phyloP scores from a whole-genome alignment of 2,888 invertebrate genomes.

The Prosapia bicincta region DNA sequence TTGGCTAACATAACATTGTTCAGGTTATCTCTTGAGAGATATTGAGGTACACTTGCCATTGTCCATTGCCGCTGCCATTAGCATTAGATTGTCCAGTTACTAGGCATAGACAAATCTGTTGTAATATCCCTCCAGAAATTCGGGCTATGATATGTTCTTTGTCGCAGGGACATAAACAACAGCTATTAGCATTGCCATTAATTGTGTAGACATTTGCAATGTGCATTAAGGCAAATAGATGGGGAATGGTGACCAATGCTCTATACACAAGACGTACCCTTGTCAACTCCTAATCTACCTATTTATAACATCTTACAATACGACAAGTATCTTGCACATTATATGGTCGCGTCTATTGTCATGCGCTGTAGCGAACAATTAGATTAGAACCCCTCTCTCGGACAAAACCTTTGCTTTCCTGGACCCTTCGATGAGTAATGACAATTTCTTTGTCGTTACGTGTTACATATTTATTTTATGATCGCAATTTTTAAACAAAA shows the following conservation, averaged over 20 bases:
- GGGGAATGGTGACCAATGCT: not conserved
- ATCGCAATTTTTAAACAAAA: too few species aligned
- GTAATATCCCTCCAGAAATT: not conserved
- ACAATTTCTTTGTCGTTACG: too few species aligned
- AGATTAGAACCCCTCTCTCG: too few species aligned
- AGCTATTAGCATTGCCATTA: not conserved
- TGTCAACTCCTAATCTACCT: conserved; percentile 2
- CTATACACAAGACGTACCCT: not conserved
- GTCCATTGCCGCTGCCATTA: not conserved
- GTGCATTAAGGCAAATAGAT: not conserved
- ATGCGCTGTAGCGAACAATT: not conserved
- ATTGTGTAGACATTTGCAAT: not conserved
- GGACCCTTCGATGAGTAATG: too few species aligned
- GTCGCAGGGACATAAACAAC: not conserved
- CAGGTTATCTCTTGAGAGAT: too few species aligned
- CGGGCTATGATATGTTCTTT: not conserved
- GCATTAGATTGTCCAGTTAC: not conserved
- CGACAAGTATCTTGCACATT: not conserved
- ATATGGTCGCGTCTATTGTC: not conserved
- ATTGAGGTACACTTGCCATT: too few species aligned
- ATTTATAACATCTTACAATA: not conserved
- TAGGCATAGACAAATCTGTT: not conserved
- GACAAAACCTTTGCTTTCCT: too few species aligned
- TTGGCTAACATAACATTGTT: too few species aligned
- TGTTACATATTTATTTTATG: too few species aligned